These are phyloP conservation scores for Cladorhizidae sp. DNA, from an alignment of 37 sponge, comb jelly and placozoan species.

Conservation along the genomic window DNA sequence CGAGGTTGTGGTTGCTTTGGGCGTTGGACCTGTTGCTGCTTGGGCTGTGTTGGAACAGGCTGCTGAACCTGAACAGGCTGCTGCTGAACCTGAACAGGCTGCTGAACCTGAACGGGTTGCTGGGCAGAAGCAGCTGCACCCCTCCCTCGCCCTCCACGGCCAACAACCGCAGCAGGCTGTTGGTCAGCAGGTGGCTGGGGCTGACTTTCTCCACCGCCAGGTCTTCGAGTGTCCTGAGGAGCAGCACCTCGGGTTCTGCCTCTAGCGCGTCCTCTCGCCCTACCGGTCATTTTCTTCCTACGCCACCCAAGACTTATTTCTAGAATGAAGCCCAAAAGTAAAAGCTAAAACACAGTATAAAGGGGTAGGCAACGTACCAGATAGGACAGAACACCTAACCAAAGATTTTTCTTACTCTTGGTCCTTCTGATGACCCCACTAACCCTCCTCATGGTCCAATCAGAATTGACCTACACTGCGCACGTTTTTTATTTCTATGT, in stretches of 20 bases:
- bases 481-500: too few species aligned
- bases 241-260: conserved; percentile 53
- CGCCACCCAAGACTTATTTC: too few species aligned
- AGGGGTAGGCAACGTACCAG: too few species aligned
- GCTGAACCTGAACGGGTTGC: conserved; percentile 1
- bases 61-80: background rate
- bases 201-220: conserved; percentile 33
- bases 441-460: too few species aligned
- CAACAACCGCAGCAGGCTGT: conserved; percentile 32
- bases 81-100: background rate
- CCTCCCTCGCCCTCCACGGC: conserved; percentile 66
- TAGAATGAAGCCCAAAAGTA: too few species aligned
- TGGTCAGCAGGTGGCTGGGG: background rate
- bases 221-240: conserved; percentile 26
- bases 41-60: conserved; percentile 2
- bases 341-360: too few species aligned
- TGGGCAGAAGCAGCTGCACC: conserved; percentile 21
- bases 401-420: too few species aligned
- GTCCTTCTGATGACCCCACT: too few species aligned
- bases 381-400: too few species aligned
- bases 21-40: background rate
- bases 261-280: conserved; percentile 52
- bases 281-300: conserved; percentile 34
- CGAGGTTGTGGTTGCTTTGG: background rate
- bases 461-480: too few species aligned